Evolutionary conservation across 2,888 invertebrate species (phyloP), one percentile per base, ranked within the genome.

Genomic region (Anodontia alba): DNA sequence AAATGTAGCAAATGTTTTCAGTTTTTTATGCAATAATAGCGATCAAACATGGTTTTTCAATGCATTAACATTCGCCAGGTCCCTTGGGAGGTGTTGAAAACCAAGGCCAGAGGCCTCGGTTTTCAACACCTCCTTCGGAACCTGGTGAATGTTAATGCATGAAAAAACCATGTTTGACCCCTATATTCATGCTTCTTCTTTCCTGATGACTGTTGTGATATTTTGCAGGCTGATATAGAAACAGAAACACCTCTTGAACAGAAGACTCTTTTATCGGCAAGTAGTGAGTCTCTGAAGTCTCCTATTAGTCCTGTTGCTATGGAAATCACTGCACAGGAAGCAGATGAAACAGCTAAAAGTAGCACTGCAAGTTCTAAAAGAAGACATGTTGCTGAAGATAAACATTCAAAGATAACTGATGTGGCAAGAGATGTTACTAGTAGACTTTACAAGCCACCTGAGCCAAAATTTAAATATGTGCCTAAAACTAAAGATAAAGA

Each of bases 391-490:
- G 3, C 33, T 62, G 62, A 62, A 20, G 62, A 62, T 31, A 62
- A 62, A 62, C 62, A 3, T 42, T 69, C 69, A 31, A 49, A 69
- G n/a, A 80, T 87, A 12, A 73, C 84, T 29, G 73, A 69, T 31
- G 77, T 71, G 51, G 84, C 88, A 17, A 84, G 82, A 79, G 81
- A 86, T 73, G 91, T 91, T 0, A 91, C 91, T 1, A 86, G 88
- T 57, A 77, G 91, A 42, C 83, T 91, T 36, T 91, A 91, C 73
- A 76, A 86, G 80, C 80, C 89, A 33, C 87, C 85, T 29, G 77
- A 83, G 33, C 88, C 90, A 12, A 86, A 88, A 72, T 89, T 89
- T 66, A 88, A 85, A 74, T 87, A 87, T 85, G 86, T 87, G 36
- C 86, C 87, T 31, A 89, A 87, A 80, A 26, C 31, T 7, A 86